A percentile compares a stretch with the other conserved stretches of the same genome.
These are phyloP conservation scores for Xestia xanthographa DNA, from an alignment of 2,888 invertebrate genomes.

Conservation along the genomic window DNA sequence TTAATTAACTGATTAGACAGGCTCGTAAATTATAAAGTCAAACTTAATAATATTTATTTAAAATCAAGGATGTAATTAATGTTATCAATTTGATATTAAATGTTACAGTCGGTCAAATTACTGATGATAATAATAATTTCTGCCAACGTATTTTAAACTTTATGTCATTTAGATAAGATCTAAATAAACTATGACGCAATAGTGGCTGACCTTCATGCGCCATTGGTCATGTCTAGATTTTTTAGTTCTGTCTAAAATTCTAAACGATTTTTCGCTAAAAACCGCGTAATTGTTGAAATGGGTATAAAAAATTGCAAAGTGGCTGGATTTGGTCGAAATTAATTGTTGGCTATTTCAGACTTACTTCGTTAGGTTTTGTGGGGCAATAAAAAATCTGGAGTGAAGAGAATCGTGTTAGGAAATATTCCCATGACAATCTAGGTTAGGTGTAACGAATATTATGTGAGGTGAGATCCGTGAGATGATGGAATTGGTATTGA, in stretches of 20 bases:
- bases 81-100: slow-evolving; percentile 45
- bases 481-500: neutral
- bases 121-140: slow-evolving; percentile 12
- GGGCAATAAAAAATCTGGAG: slow-evolving; percentile 35
- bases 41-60: slow-evolving; percentile 32
- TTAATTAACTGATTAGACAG: slow-evolving; percentile 8
- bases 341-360: slow-evolving; percentile 15
- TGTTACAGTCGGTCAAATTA: slow-evolving; percentile 30
- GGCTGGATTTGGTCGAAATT: slow-evolving; percentile 5
- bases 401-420: slow-evolving; percentile 19
- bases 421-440: slow-evolving; percentile 23
- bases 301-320: slow-evolving; percentile 37
- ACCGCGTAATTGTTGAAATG: slow-evolving; percentile 35
- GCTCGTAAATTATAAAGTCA: slow-evolving; percentile 21
- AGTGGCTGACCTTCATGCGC: slow-evolving; percentile 46
- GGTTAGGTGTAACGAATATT: slow-evolving; percentile 20
- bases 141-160: slow-evolving; percentile 30
- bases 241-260: slow-evolving; percentile 48
- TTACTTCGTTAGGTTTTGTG: slow-evolving; percentile 6
- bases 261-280: slow-evolving; percentile 49
- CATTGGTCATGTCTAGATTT: slow-evolving; percentile 58
- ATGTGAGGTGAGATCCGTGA: neutral
- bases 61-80: slow-evolving; percentile 57
- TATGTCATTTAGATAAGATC: slow-evolving; percentile 17
- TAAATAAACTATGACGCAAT: slow-evolving; percentile 37